Evolutionary conservation across 2,888 invertebrate species (phyloP).

Genomic region (Drosophila parthenogenetica): DNA sequence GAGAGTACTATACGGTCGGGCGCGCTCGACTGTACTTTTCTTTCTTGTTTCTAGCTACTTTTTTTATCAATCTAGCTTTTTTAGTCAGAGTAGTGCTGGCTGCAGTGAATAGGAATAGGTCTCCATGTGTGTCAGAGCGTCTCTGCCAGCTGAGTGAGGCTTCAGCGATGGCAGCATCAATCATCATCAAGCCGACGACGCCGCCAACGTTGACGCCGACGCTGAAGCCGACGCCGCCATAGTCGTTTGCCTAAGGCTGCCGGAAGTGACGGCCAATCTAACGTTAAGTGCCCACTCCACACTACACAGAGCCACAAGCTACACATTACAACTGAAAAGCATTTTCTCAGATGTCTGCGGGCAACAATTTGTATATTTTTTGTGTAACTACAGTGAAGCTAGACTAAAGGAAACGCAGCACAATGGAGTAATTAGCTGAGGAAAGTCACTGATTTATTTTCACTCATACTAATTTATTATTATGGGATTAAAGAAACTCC

Average conservation of each 20-base stretch:
- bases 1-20: too few relatives aligned
- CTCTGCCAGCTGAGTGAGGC: constrained; percentile 32
- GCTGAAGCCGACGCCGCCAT: constrained; percentile 25
- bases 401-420: background rate
- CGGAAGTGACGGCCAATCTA: constrained; percentile 78
- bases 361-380: constrained; percentile 23
- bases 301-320: constrained; percentile 60
- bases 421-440: background rate
- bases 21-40: too few relatives aligned
- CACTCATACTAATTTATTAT: too few relatives aligned
- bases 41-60: too few relatives aligned
- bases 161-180: constrained; percentile 62
- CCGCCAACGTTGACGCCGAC: constrained; percentile 9
- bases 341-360: constrained; percentile 70
- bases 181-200: constrained; percentile 64
- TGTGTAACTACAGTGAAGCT: constrained; percentile 31
- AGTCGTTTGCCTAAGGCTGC: constrained; percentile 65
- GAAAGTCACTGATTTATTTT: too few relatives aligned
- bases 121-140: constrained; percentile 25
- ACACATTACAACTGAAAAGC: constrained; percentile 66
- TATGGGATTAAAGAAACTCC: too few relatives aligned
- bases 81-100: too few relatives aligned
- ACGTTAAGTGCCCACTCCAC: constrained; percentile 77
- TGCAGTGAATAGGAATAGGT: constrained; percentile 16
- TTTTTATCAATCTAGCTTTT: too few relatives aligned